Percentiles rank a stretch among this genome's conserved stretches.
Conservation (phyloP, 2,888 invertebrate species). For the Pecten maximus region DNA sequence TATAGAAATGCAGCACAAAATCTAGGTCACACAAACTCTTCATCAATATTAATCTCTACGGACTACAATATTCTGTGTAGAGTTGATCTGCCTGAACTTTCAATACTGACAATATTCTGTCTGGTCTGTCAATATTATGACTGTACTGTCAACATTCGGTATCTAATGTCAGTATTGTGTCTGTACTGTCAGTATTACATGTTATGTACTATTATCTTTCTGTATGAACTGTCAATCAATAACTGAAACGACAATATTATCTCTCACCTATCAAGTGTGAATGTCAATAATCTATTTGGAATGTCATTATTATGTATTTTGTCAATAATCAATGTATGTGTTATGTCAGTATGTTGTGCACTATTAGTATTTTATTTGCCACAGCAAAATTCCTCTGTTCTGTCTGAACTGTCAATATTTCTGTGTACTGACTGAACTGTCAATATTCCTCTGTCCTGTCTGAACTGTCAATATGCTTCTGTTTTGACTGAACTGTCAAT, state of each 20-base stretch:
- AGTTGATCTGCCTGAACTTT: no score
- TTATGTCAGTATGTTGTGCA: no score
- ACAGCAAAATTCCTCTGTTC: no score
- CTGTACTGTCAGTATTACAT: background rate
- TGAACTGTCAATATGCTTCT: no score
- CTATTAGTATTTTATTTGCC: no score
- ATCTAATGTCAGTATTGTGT: background rate
- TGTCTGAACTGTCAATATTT: no score
- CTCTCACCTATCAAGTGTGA: no score
- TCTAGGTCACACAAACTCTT: background rate
- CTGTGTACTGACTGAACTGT: no score
- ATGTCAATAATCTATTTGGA: background rate
- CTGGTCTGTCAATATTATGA: background rate
- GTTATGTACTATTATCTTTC: background rate
- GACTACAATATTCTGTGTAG: background rate
- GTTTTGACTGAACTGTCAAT: no score
- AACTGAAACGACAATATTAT: no score
- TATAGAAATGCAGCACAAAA: slow-evolving; percentile 26
- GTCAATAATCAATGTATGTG: background rate
- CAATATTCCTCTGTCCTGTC: no score
- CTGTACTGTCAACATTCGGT: background rate
- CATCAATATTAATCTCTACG: background rate
- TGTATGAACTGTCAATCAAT: background rate
- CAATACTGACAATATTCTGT: background rate
- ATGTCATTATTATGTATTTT: background rate